Conservation (phyloP, 2,888 invertebrate species). For the Danaus chrysippus region DNA sequence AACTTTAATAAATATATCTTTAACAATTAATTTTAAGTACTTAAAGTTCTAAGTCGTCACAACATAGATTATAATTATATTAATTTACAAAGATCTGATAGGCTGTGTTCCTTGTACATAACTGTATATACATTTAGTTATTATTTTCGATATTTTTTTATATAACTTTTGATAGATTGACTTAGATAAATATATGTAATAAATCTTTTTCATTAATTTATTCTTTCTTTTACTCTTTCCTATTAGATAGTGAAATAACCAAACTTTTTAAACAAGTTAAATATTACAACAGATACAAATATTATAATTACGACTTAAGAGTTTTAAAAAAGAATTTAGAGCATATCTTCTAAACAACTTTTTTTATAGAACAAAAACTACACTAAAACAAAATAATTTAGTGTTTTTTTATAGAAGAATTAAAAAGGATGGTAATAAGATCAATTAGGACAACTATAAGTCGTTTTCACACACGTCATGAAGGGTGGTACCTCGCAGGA, state of each 20-base stretch:
- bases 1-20: slow-evolving; percentile 8
- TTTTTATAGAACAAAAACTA: no score
- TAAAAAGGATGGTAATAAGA: background rate
- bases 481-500: slow-evolving; percentile 67
- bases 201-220: background rate
- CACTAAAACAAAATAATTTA: no score
- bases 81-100: slow-evolving; percentile 59
- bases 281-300: no score
- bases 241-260: no score
- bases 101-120: slow-evolving; percentile 74
- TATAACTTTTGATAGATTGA: slow-evolving; percentile 10
- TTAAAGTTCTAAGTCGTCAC: slow-evolving; percentile 35
- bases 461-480: slow-evolving; percentile 57
- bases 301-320: no score
- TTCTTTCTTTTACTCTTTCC: no score
- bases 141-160: slow-evolving; percentile 5
- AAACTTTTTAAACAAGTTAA: no score
- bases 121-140: slow-evolving; percentile 49
- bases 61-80: slow-evolving; percentile 29
- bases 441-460: background rate
- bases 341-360: no score
- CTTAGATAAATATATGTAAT: slow-evolving; percentile 17
- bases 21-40: slow-evolving; percentile 20
- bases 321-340: no score
- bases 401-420: no score